Base-by-base conservation (phyloP, 1,140 invertebrate species). In the Drosophila equinoxialis region DNA sequence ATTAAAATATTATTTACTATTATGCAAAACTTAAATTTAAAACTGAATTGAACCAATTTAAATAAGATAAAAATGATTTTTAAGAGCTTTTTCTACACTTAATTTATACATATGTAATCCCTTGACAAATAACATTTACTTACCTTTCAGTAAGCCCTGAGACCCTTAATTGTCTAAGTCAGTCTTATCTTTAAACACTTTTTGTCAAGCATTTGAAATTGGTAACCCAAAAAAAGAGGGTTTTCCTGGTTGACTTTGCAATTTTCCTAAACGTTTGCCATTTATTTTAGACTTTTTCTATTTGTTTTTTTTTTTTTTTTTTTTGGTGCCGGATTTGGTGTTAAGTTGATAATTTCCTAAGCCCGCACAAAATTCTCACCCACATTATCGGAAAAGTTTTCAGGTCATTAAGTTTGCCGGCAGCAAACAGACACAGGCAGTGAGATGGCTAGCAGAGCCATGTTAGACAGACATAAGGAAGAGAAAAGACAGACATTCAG, bases 331-430 rank as follows among this genome's bases (percentile, higher is more conserved):
- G 45, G 45, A 51, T 51, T 51, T 66, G 74, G 79, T 71, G 79
- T 58, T 64, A 62, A 87, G 71, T 87, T 86, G 83, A 83, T 87
- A 87, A 86, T 87, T 87, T 86, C 79, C 82, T 69, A 75, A 87
- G 67, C 72, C 63, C 68, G 77, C 71, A 64, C 71, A 65, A 71
- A 62, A 62, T 62, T 42, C 73, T 76, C 71, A 68, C 69, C 68
- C 79, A 86, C 71, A 78, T 90, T 90, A 90, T 90, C 87, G 87
- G 45, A 86, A 83, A 78, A 86, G 79, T 90, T 90, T 90, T 90
- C 87, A 71, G 74, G 87, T 90, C 87, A 90, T 90, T 90, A 90
- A 90, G 87, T 90, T 90, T 80, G 79, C 70, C 81, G 65, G 72
- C 79, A 79, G 77, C 69, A 51, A 64, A 64, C 11, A 23, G 39